Evolutionary conservation across 2,113 vertebrate species (phyloP).

Genomic region (Corynorhinus townsendii): DNA sequence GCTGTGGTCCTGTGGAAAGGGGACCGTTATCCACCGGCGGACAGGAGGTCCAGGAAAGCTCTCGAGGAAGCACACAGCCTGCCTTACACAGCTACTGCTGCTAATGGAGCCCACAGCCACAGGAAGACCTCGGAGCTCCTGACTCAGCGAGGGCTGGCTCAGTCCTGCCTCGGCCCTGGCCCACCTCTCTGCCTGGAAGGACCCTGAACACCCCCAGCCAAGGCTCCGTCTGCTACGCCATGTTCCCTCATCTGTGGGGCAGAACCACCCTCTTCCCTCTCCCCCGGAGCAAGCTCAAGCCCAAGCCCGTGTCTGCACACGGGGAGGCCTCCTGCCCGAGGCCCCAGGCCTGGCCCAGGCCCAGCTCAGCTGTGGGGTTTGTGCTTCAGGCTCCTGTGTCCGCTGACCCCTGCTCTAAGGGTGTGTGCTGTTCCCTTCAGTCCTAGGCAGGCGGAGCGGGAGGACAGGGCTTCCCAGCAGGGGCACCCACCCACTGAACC

Average conservation of each 20-base stretch:
- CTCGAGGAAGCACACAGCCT: accelerated
- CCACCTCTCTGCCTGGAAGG: not conserved
- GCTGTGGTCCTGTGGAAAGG: slow-evolving; percentile 84
- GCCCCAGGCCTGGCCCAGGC: not conserved
- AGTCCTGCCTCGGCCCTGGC: not conserved
- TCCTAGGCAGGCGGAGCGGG: accelerated
- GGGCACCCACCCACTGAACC: not conserved
- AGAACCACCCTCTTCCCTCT: accelerated
- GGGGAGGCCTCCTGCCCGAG: accelerated
- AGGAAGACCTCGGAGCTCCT: not conserved
- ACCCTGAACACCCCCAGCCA: not conserved
- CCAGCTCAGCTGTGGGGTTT: not conserved
- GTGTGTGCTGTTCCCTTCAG: not conserved
- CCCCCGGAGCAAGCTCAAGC: not conserved
- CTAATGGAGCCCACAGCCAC: accelerated
- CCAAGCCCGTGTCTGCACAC: not conserved
- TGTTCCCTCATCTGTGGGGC: not conserved
- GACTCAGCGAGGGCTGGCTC: not conserved
- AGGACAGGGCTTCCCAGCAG: not conserved
- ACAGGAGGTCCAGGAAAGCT: not conserved
- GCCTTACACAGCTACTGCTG: accelerated
- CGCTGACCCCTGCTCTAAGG: no score
- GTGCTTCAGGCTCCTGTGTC: no score
- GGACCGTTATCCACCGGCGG: not conserved
- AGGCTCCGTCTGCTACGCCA: accelerated